Conservation (phyloP, 1,140 invertebrate genomes). For the Mactra quadrangularis region DNA sequence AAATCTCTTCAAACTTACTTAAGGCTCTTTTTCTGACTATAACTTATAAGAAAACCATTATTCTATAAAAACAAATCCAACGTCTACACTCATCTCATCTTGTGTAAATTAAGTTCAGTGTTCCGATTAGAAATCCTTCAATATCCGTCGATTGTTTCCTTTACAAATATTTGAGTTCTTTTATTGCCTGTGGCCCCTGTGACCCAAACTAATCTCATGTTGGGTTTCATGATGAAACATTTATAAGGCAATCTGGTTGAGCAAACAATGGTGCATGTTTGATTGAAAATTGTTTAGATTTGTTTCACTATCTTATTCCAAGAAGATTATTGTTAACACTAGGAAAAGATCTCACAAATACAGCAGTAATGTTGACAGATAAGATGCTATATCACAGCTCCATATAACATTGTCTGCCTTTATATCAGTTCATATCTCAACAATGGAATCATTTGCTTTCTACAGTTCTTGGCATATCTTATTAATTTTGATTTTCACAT, state of each 20-base stretch:
- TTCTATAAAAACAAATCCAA: background rate
- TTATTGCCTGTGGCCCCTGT: slow-evolving; percentile 17
- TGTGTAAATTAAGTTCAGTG: slow-evolving; percentile 8
- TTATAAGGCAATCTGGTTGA: slow-evolving; percentile 39
- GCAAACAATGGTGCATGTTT: slow-evolving; percentile 46
- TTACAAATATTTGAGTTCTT: slow-evolving; percentile 42
- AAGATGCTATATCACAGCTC: no score
- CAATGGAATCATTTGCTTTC: no score
- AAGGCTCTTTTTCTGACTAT: no score
- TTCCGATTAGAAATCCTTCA: slow-evolving; percentile 6
- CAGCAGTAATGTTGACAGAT: no score
- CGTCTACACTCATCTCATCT: slow-evolving; percentile 25
- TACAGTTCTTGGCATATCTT: no score
- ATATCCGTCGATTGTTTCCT: slow-evolving; percentile 28
- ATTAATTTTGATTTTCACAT: no score
- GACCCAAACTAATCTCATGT: slow-evolving; percentile 36
- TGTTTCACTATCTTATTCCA: slow-evolving; percentile 17
- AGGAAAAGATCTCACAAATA: slow-evolving; percentile 28
- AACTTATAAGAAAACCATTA: no score
- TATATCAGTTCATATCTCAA: no score
- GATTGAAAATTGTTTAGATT: slow-evolving; percentile 33
- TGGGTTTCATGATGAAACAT: slow-evolving; percentile 23
- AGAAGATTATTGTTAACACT: no score
- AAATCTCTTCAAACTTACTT: no score
- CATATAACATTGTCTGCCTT: no score